Percentiles rank a stretch among this genome's conserved stretches.
Conservation (phyloP, 2,797 vertebrate genomes). For the Ambastaia sidthimunki region DNA sequence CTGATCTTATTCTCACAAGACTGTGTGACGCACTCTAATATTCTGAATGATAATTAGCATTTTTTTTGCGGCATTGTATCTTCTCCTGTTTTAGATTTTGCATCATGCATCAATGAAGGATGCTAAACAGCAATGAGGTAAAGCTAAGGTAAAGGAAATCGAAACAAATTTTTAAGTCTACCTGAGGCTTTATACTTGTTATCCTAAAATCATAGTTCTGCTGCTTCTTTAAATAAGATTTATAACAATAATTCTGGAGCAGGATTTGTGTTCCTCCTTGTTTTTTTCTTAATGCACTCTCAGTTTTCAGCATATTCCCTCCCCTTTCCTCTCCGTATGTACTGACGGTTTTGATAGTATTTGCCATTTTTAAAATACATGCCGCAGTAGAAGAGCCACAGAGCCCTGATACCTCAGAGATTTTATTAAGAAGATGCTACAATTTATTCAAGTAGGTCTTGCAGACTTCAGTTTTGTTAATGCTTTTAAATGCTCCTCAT, state of each 20-base stretch:
- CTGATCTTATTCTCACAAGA: too few species aligned
- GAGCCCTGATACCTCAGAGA: neutral
- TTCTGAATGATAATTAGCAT: too few species aligned
- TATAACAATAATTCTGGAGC: neutral
- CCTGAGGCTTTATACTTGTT: too few species aligned
- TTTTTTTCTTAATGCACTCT: neutral
- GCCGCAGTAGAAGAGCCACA: neutral
- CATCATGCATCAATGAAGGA: too few species aligned
- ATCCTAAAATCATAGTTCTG: too few species aligned
- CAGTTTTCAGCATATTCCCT: conserved; percentile 4
- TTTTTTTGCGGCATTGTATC: too few species aligned
- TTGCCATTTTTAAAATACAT: neutral
- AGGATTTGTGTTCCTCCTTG: neutral
- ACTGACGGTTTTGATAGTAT: neutral
- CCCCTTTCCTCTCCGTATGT: neutral
- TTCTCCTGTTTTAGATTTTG: too few species aligned
- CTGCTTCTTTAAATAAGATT: too few species aligned
- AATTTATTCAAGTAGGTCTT: conserved; percentile 30
- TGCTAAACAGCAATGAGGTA: too few species aligned
- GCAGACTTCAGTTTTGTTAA: neutral
- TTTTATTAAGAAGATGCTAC: neutral
- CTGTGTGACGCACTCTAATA: too few species aligned
- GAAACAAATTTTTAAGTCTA: too few species aligned
- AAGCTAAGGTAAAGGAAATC: too few species aligned
- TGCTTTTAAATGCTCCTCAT: neutral